Conservation (phyloP, 2,113 vertebrate species). For the Silurus glanis region DNA sequence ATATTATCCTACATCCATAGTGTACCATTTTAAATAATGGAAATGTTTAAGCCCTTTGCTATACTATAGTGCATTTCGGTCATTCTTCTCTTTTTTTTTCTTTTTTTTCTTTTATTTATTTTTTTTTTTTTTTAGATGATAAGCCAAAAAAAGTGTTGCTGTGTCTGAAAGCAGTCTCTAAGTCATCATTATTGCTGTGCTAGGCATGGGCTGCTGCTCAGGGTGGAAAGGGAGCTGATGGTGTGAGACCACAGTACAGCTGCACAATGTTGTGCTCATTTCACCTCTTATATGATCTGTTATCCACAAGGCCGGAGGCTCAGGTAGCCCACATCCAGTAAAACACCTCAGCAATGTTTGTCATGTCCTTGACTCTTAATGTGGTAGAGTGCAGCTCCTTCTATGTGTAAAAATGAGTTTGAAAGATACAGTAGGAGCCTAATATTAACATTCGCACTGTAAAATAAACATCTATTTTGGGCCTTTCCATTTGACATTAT, state of each 20-base stretch:
- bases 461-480: conserved; percentile 35
- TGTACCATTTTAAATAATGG: conserved; percentile 3
- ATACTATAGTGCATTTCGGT: conserved; percentile 18
- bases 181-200: conserved; percentile 54
- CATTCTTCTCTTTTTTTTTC: conserved; percentile 18
- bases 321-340: conserved; percentile 54
- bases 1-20: background rate
- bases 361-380: conserved; percentile 57
- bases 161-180: conserved; percentile 54
- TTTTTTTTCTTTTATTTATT: background rate
- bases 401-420: conserved; percentile 53
- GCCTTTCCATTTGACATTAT: conserved; percentile 26
- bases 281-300: conserved; percentile 54
- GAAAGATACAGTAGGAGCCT: conserved; percentile 26
- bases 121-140: conserved; percentile 6
- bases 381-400: conserved; percentile 46
- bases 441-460: conserved; percentile 33
- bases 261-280: conserved; percentile 56
- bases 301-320: conserved; percentile 54
- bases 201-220: conserved; percentile 46
- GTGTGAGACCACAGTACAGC: conserved; percentile 51
- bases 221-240: conserved; percentile 45
- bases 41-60: conserved; percentile 5
- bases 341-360: conserved; percentile 47
- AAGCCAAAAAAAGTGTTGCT: conserved; percentile 24